A percentile compares a stretch with the other conserved stretches of the same genome.
These are phyloP conservation scores for Corvus cornix DNA, from an alignment of 2,113 vertebrate species.

Conservation along the genomic window DNA sequence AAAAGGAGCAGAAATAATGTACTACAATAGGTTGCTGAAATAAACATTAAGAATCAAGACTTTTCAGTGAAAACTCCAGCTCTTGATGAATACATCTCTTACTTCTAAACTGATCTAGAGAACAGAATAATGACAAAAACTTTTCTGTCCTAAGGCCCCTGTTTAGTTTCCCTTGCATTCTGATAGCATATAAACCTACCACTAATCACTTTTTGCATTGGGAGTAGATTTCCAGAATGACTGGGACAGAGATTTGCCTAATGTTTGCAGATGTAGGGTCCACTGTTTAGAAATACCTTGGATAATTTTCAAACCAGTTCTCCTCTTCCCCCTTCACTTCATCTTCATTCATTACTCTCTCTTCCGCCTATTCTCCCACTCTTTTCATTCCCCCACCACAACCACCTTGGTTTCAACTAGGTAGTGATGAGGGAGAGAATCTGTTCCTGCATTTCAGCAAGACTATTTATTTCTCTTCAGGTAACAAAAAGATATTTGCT, in stretches of 20 bases:
- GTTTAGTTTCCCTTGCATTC: background rate
- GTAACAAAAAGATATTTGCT: constrained; percentile 72
- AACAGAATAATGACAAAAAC: background rate
- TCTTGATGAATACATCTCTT: background rate
- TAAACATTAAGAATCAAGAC: background rate
- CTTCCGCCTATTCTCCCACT: background rate
- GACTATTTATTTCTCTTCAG: constrained; percentile 63
- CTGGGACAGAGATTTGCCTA: background rate
- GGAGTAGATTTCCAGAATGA: background rate
- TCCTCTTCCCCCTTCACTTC: background rate
- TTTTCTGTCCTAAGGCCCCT: background rate
- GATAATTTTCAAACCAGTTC: background rate
- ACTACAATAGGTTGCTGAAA: background rate
- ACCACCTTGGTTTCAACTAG: constrained; percentile 18
- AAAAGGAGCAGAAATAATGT: background rate
- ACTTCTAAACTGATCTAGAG: background rate
- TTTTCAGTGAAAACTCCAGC: background rate
- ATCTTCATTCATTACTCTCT: background rate
- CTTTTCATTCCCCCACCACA: background rate
- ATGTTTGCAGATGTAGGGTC: background rate
- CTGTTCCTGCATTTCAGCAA: constrained; percentile 1
- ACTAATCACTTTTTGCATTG: background rate
- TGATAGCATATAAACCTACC: background rate
- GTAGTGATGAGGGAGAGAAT: constrained; percentile 5
- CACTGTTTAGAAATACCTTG: background rate